Conservation (phyloP, 2,888 invertebrate species). For the Heliconius sara region DNA sequence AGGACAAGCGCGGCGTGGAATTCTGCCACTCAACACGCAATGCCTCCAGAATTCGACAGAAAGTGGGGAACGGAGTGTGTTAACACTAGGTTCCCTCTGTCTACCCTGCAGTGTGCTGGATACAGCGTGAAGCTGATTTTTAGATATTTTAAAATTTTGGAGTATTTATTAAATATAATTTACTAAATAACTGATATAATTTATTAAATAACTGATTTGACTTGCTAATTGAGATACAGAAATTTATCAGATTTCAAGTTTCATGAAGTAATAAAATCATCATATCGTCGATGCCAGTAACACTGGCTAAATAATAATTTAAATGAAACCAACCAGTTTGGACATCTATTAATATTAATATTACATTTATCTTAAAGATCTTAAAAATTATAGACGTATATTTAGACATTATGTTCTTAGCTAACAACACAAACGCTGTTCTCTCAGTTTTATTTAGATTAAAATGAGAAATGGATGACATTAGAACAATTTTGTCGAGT, state of each 20-base stretch:
- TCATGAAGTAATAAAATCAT: conserved; percentile 16
- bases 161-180: background rate
- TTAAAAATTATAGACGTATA: background rate
- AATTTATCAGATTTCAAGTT: conserved; percentile 4
- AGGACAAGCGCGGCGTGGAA: too few species aligned
- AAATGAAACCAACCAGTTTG: background rate
- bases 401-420: background rate
- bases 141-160: background rate
- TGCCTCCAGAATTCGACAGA: too few species aligned
- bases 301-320: background rate
- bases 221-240: background rate
- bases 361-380: background rate
- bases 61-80: too few species aligned
- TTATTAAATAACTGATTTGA: background rate
- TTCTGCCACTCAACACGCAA: too few species aligned
- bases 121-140: too few species aligned
- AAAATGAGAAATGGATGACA: background rate
- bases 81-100: too few species aligned
- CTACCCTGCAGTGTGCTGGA: too few species aligned
- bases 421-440: background rate
- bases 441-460: background rate
- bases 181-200: too few species aligned
- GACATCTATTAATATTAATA: background rate
- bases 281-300: background rate
- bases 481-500: background rate